Evolutionary conservation across 2,113 vertebrate genomes (phyloP), one percentile per base, ranked within the genome.

Genomic region (Centropus unirufus): DNA sequence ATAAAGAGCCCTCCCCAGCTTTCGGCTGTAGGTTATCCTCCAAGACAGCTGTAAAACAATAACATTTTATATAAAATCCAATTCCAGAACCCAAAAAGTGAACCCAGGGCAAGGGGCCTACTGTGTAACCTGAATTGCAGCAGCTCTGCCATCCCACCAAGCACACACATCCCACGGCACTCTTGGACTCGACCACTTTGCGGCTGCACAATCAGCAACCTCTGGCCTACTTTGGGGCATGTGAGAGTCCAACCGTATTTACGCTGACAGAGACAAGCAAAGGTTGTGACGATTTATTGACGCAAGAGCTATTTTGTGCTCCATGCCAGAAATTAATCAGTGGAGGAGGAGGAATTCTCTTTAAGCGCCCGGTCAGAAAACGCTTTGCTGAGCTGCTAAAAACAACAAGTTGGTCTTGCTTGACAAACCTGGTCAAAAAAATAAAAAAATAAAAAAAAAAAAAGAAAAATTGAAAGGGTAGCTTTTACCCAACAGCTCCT

Each of bases 271-370:
- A 89, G 89, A 92, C 93, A 92, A 89, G 95, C 75, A 89, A 91
- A 92, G 94, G 96, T 63, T 90, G 83, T 98, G 98, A 98, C 97
- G 97, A 94, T 64, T 91, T 78, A 96, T 93, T 98, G 98, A 98
- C 95, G 97, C 97, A 98, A 97, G 97, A 96, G 95, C 93, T 76
- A 94, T 95, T 96, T 47, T 40, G 66, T 12, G 62, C 93, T 44
- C 78, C 95, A 51, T 92, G 97, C 97, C 98, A 98, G 93, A 95
- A 96, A 95, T 96, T 97, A 95, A 97, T 96, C 96, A 96, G 92
- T 68, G 84, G 61, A 95, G 96, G 66, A 95, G 93, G 93, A 95
- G 58, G 83, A 98, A 95, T 96, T 97, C 96, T 97, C 80, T 93
- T 96, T 55, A 93, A 97, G 96, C 81, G 83, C 93, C 90, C 91